Percentiles rank a stretch among this genome's conserved stretches.
Conservation (phyloP, 2,888 invertebrate genomes). For the Synergus itoensis region DNA sequence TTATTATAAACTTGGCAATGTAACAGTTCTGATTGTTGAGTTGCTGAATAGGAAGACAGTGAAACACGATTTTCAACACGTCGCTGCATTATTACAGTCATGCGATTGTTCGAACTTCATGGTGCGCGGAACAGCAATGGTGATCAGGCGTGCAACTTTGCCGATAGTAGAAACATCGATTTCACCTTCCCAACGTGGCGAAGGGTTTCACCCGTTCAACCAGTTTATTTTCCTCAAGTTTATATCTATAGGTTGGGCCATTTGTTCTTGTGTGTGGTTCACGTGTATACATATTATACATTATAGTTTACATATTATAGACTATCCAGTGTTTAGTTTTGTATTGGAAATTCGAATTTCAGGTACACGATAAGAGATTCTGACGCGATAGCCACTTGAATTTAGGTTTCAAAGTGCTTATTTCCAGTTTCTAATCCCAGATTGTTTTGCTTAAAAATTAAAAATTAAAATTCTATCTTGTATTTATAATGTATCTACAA, state of each 20-base stretch:
- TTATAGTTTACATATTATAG: not conserved
- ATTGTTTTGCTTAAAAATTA: not conserved
- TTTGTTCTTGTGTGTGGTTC: not conserved
- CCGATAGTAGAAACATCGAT: conserved; percentile 50
- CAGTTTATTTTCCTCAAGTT: conserved; percentile 51
- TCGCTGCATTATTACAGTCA: conserved; percentile 28
- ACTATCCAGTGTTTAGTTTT: conserved; percentile 6
- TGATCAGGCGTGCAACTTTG: conserved; percentile 26
- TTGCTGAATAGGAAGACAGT: conserved; percentile 18
- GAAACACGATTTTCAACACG: conserved; percentile 35
- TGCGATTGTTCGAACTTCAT: conserved; percentile 28
- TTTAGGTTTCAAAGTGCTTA: not conserved
- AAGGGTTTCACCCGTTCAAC: conserved; percentile 57
- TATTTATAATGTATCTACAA: too few species aligned
- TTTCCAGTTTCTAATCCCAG: not conserved
- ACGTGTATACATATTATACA: not conserved
- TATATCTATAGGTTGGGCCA: not conserved
- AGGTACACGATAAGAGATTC: conserved; percentile 32
- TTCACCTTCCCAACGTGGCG: conserved; percentile 52
- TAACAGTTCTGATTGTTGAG: conserved; percentile 19
- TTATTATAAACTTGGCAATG: conserved; percentile 4
- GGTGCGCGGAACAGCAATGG: conserved; percentile 6
- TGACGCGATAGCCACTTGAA: not conserved
- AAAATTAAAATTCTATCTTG: not conserved
- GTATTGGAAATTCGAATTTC: conserved; percentile 42